Conservation (phyloP, 1,140 invertebrate species). For the Trichomalopsis sarcophagae region DNA sequence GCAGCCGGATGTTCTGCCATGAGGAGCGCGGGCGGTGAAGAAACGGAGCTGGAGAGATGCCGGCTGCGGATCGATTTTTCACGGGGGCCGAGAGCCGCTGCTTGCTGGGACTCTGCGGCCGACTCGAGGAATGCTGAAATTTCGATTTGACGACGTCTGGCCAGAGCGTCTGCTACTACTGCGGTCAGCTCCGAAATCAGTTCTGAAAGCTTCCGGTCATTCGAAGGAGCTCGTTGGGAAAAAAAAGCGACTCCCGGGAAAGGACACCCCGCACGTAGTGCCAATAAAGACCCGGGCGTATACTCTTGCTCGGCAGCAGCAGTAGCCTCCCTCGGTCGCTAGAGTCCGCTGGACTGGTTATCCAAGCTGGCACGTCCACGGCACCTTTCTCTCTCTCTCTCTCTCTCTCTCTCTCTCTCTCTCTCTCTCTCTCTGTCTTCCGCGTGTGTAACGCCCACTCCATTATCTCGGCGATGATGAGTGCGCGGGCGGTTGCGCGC, state of each 20-base stretch:
- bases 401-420: neutral
- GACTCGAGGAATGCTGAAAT: too few relatives aligned
- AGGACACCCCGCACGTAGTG: neutral
- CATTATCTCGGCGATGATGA: constrained; percentile 74
- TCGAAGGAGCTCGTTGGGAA: neutral
- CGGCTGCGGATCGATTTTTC: constrained; percentile 6
- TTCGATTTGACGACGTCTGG: too few relatives aligned
- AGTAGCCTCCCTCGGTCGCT: neutral
- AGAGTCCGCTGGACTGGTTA: neutral
- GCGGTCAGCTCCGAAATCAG: neutral
- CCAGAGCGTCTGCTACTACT: too few relatives aligned
- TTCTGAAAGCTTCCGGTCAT: neutral
- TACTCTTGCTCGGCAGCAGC: neutral
- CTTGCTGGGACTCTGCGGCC: too few relatives aligned
- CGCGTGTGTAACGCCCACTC: constrained; percentile 71
- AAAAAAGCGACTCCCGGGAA: too few relatives aligned
- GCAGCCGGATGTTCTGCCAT: neutral
- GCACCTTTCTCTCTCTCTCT: neutral
- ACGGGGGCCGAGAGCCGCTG: neutral
- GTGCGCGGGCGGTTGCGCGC: constrained; percentile 68
- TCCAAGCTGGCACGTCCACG: neutral
- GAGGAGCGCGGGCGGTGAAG: constrained; percentile 17
- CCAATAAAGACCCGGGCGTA: neutral
- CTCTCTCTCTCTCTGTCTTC: neutral
- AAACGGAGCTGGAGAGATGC: neutral